These are phyloP conservation scores for Phorcus lineatus DNA, from an alignment of 2,888 invertebrate genomes.

Conservation along the genomic window DNA sequence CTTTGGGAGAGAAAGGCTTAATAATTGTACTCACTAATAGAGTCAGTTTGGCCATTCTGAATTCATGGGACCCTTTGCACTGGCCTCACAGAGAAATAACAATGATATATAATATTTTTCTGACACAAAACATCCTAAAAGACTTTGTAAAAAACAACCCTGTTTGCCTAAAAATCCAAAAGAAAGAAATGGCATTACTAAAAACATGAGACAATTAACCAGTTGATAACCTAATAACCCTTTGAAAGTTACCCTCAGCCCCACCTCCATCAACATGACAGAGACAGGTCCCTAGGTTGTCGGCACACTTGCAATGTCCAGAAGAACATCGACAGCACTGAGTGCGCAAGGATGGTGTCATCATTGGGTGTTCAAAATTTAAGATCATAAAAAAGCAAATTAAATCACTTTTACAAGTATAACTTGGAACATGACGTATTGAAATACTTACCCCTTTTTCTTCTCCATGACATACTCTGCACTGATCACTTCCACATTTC, in stretches of 20 bases:
- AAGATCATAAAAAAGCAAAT: not conserved
- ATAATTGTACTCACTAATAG: too few species aligned
- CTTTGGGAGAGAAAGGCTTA: not conserved
- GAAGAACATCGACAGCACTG: conserved; percentile 31
- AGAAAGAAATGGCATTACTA: too few species aligned
- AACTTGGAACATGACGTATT: too few species aligned
- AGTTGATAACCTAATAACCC: too few species aligned
- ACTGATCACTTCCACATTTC: conserved; percentile 84
- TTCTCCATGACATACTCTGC: conserved; percentile 57
- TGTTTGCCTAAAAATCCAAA: too few species aligned
- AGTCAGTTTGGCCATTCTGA: too few species aligned
- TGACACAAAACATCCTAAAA: too few species aligned
- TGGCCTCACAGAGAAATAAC: too few species aligned
- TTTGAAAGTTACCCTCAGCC: conserved; percentile 37
- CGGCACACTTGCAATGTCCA: conserved; percentile 27
- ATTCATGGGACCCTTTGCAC: too few species aligned
- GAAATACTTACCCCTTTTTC: conserved; percentile 43
- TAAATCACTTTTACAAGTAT: not conserved
- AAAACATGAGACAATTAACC: too few species aligned
- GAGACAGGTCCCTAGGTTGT: conserved; percentile 37
- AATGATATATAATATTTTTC: too few species aligned
- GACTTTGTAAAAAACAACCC: too few species aligned
- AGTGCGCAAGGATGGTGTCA: conserved; percentile 51
- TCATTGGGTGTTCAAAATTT: conserved; percentile 33
- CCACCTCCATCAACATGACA: conserved; percentile 36